Conservation (phyloP, 2,797 vertebrate species). For the Phrynocephalus guinanensis region DNA sequence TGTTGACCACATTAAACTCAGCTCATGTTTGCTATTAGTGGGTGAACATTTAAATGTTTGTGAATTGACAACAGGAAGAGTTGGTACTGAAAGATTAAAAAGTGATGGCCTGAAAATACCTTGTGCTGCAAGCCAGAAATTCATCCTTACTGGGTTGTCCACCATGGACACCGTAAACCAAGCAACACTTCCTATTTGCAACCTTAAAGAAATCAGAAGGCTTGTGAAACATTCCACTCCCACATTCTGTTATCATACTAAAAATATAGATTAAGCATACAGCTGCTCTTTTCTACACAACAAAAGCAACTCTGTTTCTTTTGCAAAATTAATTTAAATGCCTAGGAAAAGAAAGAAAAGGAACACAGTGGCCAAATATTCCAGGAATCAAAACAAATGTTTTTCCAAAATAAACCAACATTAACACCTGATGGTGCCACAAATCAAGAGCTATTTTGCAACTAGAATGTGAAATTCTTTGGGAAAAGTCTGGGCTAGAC, state of each 20-base stretch:
- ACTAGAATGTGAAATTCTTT: constrained; percentile 26
- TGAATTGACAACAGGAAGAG: neutral
- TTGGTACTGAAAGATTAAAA: neutral
- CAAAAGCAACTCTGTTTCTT: constrained; percentile 1
- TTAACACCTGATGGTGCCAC: no score
- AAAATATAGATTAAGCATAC: neutral
- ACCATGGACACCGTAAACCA: no score
- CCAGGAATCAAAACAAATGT: no score
- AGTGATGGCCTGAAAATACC: neutral
- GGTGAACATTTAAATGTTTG: neutral
- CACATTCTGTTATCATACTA: neutral
- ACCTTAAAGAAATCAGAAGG: neutral
- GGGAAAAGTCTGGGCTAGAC: neutral
- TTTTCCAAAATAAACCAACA: no score
- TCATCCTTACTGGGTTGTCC: neutral
- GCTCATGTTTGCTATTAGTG: neutral
- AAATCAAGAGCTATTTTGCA: neutral
- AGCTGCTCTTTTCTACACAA: neutral
- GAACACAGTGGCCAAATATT: neutral
- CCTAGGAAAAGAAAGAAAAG: neutral
- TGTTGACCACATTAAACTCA: neutral
- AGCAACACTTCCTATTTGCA: neutral
- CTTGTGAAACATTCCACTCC: neutral
- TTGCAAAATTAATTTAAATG: neutral
- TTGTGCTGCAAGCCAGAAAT: no score